Conservation (phyloP, 2,888 invertebrate species). For the Drosophila neotestacea region DNA sequence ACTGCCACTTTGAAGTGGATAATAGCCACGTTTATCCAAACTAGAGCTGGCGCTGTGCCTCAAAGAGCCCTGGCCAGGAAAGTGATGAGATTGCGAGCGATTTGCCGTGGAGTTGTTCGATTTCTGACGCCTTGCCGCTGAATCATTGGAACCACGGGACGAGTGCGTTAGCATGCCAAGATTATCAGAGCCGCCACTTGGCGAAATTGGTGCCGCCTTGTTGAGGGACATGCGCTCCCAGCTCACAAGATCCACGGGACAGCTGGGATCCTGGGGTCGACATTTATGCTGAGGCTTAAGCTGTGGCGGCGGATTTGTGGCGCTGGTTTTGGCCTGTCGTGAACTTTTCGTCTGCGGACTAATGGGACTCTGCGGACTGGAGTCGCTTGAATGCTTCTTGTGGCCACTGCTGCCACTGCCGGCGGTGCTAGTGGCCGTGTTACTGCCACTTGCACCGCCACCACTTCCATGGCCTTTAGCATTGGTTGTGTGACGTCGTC, state of each 20-base stretch:
- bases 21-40: constrained; percentile 77
- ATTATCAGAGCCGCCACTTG: constrained; percentile 79
- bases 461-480: constrained; percentile 64
- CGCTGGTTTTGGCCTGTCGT: constrained; percentile 68
- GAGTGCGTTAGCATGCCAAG: constrained; percentile 82
- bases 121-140: constrained; percentile 64
- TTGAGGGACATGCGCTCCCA: constrained; percentile 76
- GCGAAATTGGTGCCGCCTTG: constrained; percentile 73
- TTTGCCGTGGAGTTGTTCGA: constrained; percentile 72
- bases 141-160: constrained; percentile 82
- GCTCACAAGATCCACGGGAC: constrained; percentile 78
- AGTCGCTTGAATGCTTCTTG: constrained; percentile 87
- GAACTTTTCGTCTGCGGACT: constrained; percentile 85
- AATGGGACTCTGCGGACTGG: constrained; percentile 88
- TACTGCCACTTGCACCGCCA: constrained; percentile 69
- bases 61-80: constrained; percentile 63
- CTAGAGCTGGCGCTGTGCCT: constrained; percentile 80
- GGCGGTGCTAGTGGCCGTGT: constrained; percentile 70
- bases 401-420: constrained; percentile 80
- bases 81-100: constrained; percentile 66
- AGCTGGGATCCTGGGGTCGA: constrained; percentile 72
- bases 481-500: constrained; percentile 85
- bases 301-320: constrained; percentile 61
- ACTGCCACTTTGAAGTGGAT: constrained; percentile 43
- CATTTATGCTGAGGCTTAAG: constrained; percentile 69